Evolutionary conservation across 2,888 invertebrate species (phyloP), one percentile per base, ranked within the genome.

Genomic region (Lasioglossum leucozonium): DNA sequence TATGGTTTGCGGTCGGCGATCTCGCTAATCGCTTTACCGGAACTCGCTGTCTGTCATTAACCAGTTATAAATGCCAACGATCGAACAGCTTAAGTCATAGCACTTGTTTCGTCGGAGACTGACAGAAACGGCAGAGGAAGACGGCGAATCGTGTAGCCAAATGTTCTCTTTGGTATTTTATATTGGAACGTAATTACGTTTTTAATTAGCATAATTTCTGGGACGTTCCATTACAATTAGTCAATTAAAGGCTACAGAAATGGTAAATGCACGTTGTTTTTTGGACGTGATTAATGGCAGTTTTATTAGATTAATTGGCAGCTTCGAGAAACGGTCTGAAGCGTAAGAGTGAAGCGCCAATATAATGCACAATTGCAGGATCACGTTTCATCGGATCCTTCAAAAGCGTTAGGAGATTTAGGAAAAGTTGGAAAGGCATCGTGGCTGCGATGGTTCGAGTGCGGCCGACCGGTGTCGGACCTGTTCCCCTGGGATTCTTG

Each of bases 11-110:
- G 34, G 65, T 34, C 30, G 34, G 10, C 65, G 34, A 65, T 65
- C 34, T 65, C 22, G 65, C 34, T 65, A 65, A 65, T 62, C 62
- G 30, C 30, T 62, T 62, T 62, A 62, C 62, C 30, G 62, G 18
- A 62, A 30, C 62, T 62, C 30, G 5, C 62, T 62, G 62, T 30
- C 62, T 62, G 62, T 30, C 30, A 62, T 62, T 62, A 62, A 5
- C 30, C 62, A 30, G 62, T 62, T 62, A 62, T 62, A 62, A 62
- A 62, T 62, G 26, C 62, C 62, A 30, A 30, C 62, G 62, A 62
- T 62, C 62, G 62, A 62, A 62, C 30, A 62, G 62, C 62, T 62
- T 62, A 30, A n/a, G 30, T 62, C 62, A 6, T 18, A 30, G 0
- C 62, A 62, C 13, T 58, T 13, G 58, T 13, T 58, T 58, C 58